A percentile compares a stretch with the other conserved stretches of the same genome.
Conservation (phyloP, 2,113 vertebrate genomes). For the Alexandromys fortis region DNA sequence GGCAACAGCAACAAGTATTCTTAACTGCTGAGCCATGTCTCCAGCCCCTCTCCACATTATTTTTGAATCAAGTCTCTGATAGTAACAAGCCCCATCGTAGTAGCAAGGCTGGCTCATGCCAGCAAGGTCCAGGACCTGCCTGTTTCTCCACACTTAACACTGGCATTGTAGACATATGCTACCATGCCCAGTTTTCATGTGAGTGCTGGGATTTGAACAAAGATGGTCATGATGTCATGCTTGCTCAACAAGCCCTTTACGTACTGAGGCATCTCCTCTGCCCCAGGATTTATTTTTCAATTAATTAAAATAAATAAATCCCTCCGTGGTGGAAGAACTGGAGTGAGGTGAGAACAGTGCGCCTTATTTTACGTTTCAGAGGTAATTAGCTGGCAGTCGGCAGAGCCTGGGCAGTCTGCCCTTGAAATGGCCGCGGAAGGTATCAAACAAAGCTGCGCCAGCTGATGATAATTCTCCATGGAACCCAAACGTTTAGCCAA, state of each 20-base stretch:
- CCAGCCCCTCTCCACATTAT: neutral
- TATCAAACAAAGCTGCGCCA: conserved; percentile 32
- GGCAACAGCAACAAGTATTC: neutral
- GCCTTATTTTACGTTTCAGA: conserved; percentile 53
- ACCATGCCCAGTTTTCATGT: neutral
- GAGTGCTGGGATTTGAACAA: neutral
- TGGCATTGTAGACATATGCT: neutral
- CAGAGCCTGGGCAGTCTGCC: conserved; percentile 8
- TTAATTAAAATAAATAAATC: conserved; percentile 39
- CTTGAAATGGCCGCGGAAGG: neutral
- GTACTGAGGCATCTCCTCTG: neutral
- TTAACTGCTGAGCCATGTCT: neutral
- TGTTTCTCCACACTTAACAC: neutral
- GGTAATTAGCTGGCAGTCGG: conserved; percentile 48
- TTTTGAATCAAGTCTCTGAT: neutral
- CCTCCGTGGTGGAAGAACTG: neutral
- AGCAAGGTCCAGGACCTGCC: neutral
- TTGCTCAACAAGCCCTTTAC: neutral
- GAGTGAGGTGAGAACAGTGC: conserved; percentile 2
- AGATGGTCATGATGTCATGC: neutral
- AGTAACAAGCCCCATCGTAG: neutral
- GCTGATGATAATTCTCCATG: conserved; percentile 10
- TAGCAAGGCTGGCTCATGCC: too few relatives aligned
- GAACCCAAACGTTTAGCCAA: neutral
- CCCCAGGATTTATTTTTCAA: conserved; percentile 13